These are phyloP conservation scores for Pelmatolapia mariae DNA, from an alignment of 2,113 vertebrate species.

Conservation along the genomic window DNA sequence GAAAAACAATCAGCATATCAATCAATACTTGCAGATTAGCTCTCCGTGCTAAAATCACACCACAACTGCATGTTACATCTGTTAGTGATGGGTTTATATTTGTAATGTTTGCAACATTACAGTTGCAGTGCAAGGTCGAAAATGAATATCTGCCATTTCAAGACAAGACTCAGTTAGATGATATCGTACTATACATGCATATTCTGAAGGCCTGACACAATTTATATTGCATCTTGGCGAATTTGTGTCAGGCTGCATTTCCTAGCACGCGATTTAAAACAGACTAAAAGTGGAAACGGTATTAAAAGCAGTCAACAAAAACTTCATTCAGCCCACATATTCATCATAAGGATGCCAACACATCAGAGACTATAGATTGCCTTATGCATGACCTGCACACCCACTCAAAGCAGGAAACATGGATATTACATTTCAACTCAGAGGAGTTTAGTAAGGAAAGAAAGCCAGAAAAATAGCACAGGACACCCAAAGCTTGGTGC, in stretches of 20 bases:
- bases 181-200: background rate
- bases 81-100: background rate
- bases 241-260: background rate
- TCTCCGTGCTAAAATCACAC: background rate
- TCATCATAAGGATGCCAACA: background rate
- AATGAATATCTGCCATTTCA: background rate
- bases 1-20: background rate
- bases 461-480: background rate
- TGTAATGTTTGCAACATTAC: background rate
- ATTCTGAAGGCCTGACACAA: background rate
- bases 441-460: background rate
- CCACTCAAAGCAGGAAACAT: background rate
- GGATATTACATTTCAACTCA: background rate
- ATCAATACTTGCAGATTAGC: background rate
- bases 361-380: background rate
- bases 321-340: slow-evolving; percentile 9
- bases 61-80: background rate
- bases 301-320: slow-evolving; percentile 28
- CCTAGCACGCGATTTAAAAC: background rate
- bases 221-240: background rate
- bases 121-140: background rate
- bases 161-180: background rate
- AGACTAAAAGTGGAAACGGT: background rate
- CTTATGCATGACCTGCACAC: background rate
- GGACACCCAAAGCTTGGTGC: slow-evolving; percentile 37